phyloP scores from a whole-genome alignment of 2,113 vertebrate species.

The Dipodomys spectabilis region DNA sequence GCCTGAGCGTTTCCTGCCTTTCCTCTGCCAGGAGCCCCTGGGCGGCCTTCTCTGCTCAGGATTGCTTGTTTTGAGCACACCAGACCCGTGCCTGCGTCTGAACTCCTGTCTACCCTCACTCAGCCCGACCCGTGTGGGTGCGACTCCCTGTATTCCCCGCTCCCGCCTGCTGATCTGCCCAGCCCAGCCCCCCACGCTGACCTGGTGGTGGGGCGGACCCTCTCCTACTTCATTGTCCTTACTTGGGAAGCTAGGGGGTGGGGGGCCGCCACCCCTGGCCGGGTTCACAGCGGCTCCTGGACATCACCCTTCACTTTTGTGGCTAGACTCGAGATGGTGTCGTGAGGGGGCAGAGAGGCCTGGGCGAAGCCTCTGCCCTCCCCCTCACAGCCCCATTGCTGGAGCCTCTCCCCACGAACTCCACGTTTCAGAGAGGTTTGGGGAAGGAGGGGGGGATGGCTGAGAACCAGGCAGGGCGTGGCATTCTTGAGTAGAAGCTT shows the following conservation, averaged over 20 bases:
- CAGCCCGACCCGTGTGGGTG: neutral
- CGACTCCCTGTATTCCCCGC: accelerated
- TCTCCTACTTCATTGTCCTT: no score
- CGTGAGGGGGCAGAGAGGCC: neutral
- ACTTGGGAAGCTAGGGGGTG: no score
- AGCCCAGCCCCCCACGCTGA: neutral
- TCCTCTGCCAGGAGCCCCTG: neutral
- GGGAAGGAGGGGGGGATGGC: neutral
- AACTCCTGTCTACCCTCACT: neutral
- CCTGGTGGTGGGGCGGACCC: neutral
- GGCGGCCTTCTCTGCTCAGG: neutral
- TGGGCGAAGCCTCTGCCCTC: neutral
- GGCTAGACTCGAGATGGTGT: neutral
- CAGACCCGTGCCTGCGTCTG: accelerated
- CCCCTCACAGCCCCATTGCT: neutral
- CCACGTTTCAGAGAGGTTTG: neutral
- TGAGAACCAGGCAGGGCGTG: neutral
- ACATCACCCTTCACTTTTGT: neutral
- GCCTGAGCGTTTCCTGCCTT: neutral
- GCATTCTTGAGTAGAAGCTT: neutral
- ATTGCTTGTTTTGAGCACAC: accelerated
- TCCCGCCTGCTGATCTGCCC: accelerated
- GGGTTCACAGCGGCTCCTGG: neutral
- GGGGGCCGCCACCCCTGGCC: neutral
- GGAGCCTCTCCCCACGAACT: neutral